Percentiles rank a stretch among this genome's conserved stretches.
phyloP scores from a whole-genome alignment of 2,113 vertebrate species.

The Myrmecobius fasciatus region DNA sequence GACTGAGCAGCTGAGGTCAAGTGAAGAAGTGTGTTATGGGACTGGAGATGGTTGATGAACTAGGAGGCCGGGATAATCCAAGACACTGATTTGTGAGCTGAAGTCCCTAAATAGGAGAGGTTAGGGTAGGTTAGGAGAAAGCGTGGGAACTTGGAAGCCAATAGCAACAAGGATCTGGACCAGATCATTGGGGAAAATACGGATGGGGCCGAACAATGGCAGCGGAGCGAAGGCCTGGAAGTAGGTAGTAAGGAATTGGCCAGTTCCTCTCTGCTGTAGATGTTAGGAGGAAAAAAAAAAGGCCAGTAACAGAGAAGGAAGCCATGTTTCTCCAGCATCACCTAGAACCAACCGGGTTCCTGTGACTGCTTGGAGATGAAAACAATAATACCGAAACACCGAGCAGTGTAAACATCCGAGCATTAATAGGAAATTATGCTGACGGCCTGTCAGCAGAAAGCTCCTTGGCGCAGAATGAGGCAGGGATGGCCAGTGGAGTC shows the following conservation, averaged over 20 bases:
- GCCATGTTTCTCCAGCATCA: background rate
- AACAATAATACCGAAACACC: background rate
- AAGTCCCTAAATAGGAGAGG: background rate
- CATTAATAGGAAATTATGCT: background rate
- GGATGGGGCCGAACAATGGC: rapidly evolving
- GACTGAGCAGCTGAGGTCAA: background rate
- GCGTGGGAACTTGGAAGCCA: background rate
- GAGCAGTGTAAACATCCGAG: background rate
- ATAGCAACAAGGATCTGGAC: background rate
- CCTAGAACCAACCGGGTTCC: background rate
- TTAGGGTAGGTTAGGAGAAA: background rate
- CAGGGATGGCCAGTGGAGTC: background rate
- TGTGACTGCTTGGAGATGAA: background rate
- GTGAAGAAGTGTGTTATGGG: background rate
- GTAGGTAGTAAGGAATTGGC: background rate
- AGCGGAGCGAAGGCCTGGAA: background rate
- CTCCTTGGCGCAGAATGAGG: background rate
- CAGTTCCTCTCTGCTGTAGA: background rate
- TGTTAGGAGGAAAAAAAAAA: background rate
- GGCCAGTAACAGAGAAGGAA: background rate
- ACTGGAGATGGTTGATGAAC: background rate
- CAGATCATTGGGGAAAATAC: background rate
- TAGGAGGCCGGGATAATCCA: background rate
- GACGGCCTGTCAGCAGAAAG: background rate
- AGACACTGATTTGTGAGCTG: background rate